Base-by-base conservation (phyloP, 92 coral and sea anemone genomes). In the Heliopora coerulea region DNA sequence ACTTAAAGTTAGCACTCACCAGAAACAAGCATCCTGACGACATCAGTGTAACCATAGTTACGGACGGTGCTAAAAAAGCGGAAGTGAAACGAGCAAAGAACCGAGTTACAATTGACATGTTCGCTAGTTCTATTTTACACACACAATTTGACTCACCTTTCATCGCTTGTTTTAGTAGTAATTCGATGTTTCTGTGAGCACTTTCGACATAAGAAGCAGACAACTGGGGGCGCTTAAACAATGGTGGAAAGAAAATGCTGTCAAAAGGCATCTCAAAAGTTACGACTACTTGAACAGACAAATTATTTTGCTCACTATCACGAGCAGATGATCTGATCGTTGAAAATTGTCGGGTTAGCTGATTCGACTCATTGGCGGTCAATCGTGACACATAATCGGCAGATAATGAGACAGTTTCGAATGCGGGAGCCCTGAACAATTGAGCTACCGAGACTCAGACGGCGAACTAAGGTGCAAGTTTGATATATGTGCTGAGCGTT, bases 1-100 rank as follows among this genome's bases (percentile, higher is more conserved):
- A n/a, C n/a, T n/a, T n/a, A n/a, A n/a, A n/a, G n/a, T n/a, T n/a
- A n/a, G n/a, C n/a, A n/a, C n/a, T n/a, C 62, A 93, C 98, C 89
- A 93, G 82, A 21, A 87, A 87, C 78, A 93, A 78, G 58, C 93
- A 89, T 66, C 95, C 98, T 23, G 87, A 80, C 2, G 96, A 80
- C 8, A 89, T 78, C 39, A 83, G 85, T 9, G 95, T 80, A 1
- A 93, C 91, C 40, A 93, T 82, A 32, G 67, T 62, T 37, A 87
- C 48, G 4, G 98, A 89, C 31, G 96, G 98, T 18, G 96, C 98
- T 92, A 69, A 52, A 26, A 21, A 34, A 0, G 50, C 20, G 17
- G 28, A 8, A 50, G 12, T 23, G 10, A 56, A 12, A 63, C 52
- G 35, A 58, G 10, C 33, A 65, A 62, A 15, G 41, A 49, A 27